Evolutionary conservation across 2,888 invertebrate species (phyloP).

Genomic region (Leucoptera coffeella): DNA sequence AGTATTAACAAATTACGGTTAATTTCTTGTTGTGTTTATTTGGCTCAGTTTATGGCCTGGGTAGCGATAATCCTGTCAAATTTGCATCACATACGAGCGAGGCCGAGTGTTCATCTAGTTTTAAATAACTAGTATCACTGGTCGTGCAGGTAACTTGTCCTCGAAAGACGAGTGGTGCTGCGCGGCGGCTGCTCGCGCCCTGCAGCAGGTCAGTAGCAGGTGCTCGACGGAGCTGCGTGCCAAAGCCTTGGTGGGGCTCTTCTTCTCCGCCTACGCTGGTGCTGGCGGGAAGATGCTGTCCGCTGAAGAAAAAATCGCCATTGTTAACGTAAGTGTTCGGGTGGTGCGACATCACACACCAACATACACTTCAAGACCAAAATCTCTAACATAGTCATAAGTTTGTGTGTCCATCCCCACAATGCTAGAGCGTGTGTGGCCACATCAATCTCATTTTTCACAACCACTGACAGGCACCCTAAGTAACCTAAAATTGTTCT

Average conservation of each 20-base stretch:
- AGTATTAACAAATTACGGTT: too few species aligned
- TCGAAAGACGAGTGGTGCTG: slow-evolving; percentile 79
- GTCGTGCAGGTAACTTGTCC: slow-evolving; percentile 66
- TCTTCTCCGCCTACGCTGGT: slow-evolving; percentile 80
- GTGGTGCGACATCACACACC: neutral
- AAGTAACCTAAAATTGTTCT: too few species aligned
- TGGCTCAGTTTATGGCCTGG: too few species aligned
- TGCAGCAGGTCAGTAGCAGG: slow-evolving; percentile 64
- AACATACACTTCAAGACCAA: neutral
- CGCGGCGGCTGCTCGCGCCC: slow-evolving; percentile 65
- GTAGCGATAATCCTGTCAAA: too few species aligned
- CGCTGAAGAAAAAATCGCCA: slow-evolving; percentile 81
- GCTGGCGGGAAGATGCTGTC: slow-evolving; percentile 87
- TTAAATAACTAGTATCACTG: slow-evolving; percentile 1
- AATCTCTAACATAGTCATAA: neutral
- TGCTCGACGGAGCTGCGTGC: slow-evolving; percentile 63
- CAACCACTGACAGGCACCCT: too few species aligned
- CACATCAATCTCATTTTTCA: too few species aligned
- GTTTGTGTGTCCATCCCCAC: slow-evolving; percentile 4
- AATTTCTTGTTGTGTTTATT: too few species aligned
- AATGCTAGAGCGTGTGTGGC: slow-evolving; percentile 23
- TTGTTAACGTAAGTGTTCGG: slow-evolving; percentile 57
- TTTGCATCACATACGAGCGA: too few species aligned
- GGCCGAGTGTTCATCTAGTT: too few species aligned
- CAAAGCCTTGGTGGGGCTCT: slow-evolving; percentile 59